Conservation (phyloP, 2,888 invertebrate genomes). For the Globia sparganii region DNA sequence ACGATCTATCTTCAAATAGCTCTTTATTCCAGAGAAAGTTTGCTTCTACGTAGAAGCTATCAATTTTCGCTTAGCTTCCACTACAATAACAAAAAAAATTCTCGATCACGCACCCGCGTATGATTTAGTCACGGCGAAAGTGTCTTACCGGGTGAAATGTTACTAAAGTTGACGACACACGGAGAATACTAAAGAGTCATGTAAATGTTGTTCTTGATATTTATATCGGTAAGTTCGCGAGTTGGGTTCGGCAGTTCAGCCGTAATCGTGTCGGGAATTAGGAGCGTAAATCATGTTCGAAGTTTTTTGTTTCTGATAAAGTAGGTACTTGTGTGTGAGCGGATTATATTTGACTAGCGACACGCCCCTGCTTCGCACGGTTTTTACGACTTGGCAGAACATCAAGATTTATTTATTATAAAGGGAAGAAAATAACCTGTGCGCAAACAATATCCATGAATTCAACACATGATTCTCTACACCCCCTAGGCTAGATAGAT, state of each 20-base stretch:
- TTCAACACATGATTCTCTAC: neutral
- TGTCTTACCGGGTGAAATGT: constrained; percentile 83
- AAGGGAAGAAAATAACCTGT: neutral
- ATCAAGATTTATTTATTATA: neutral
- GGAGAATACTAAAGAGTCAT: constrained; percentile 80
- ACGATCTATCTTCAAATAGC: neutral
- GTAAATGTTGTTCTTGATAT: constrained; percentile 83
- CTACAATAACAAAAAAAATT: constrained; percentile 23
- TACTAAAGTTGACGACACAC: constrained; percentile 77
- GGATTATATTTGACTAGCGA: constrained; percentile 54
- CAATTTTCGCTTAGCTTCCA: constrained; percentile 42
- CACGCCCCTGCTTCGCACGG: neutral
- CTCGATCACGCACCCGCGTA: constrained; percentile 68
- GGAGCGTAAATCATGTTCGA: constrained; percentile 72
- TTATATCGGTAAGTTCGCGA: constrained; percentile 75
- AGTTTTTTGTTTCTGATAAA: constrained; percentile 65
- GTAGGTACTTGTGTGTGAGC: constrained; percentile 54
- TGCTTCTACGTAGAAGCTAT: neutral
- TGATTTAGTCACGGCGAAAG: constrained; percentile 81
- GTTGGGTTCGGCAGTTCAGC: constrained; percentile 69
- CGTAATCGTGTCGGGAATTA: constrained; percentile 70
- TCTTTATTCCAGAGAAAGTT: neutral
- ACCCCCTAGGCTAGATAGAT: too few species aligned
- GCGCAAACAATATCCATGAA: neutral
- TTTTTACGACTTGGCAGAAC: neutral